Conservation (phyloP, 2,888 invertebrate genomes). For the Amphipyra tragopoginis region DNA sequence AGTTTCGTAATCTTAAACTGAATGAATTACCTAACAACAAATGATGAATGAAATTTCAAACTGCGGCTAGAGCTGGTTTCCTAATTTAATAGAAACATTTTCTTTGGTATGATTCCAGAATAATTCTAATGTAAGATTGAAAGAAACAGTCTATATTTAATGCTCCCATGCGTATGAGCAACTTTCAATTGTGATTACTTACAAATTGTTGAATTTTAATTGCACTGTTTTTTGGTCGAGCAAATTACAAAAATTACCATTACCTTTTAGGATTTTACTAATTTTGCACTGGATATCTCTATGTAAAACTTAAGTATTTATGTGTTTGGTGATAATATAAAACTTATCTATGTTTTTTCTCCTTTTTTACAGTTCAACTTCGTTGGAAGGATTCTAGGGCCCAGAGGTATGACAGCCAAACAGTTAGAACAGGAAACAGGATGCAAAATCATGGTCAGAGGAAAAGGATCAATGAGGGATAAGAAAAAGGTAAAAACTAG, state of each 20-base stretch:
- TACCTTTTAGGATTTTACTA: neutral
- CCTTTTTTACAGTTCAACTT: slow-evolving; percentile 98
- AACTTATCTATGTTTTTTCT: slow-evolving; percentile 62
- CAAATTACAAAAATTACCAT: too few species aligned
- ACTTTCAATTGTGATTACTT: neutral
- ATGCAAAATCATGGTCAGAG: slow-evolving; percentile 99
- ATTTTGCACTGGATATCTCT: neutral
- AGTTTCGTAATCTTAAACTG: slow-evolving; percentile 59
- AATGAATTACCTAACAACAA: slow-evolving; percentile 49
- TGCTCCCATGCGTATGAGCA: neutral
- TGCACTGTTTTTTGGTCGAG: too few species aligned
- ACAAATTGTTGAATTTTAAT: neutral
- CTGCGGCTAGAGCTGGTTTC: neutral
- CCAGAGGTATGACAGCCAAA: slow-evolving; percentile 99
- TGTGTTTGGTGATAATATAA: neutral
- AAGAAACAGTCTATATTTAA: neutral
- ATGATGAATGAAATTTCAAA: slow-evolving; percentile 47
- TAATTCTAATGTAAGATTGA: neutral
- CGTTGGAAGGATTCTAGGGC: slow-evolving; percentile 99
- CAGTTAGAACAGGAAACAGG: slow-evolving; percentile 99
- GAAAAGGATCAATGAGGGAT: slow-evolving; percentile 99
- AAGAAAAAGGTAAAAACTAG: slow-evolving; percentile 97
- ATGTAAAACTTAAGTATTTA: neutral
- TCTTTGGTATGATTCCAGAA: neutral
- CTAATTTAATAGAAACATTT: slow-evolving; percentile 4